These are phyloP conservation scores for Neodon shergylaensis DNA, from an alignment of 2,113 vertebrate species.

Conservation along the genomic window DNA sequence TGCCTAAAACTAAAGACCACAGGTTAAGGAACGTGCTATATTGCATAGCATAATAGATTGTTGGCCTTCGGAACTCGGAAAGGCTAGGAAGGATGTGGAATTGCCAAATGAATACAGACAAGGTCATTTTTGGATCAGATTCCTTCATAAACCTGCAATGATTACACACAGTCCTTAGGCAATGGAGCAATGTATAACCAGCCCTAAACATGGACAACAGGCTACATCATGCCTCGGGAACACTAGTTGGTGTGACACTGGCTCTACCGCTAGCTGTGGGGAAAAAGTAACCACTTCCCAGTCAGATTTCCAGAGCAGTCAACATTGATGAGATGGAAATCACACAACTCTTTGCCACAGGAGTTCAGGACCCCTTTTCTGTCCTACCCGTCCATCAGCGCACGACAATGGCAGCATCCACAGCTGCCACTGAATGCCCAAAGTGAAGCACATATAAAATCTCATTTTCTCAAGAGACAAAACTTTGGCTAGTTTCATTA, in stretches of 20 bases:
- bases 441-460: neutral
- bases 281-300: neutral
- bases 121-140: neutral
- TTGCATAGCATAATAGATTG: neutral
- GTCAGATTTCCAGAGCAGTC: conserved; percentile 5
- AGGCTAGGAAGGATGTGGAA: neutral
- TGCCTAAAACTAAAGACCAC: neutral
- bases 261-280: neutral
- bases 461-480: neutral
- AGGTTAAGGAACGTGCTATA: neutral
- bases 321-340: neutral
- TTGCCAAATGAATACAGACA: neutral
- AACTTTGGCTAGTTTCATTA: neutral
- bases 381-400: neutral
- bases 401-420: neutral
- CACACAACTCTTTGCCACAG: neutral
- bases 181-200: neutral
- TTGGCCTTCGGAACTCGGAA: neutral
- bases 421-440: neutral
- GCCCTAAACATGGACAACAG: neutral
- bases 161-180: no score
- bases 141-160: no score
- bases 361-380: neutral
- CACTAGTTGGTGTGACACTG: no score
- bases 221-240: neutral